Conservation (phyloP, 1,140 invertebrate species). For the Pseudomyrmex sp. region DNA sequence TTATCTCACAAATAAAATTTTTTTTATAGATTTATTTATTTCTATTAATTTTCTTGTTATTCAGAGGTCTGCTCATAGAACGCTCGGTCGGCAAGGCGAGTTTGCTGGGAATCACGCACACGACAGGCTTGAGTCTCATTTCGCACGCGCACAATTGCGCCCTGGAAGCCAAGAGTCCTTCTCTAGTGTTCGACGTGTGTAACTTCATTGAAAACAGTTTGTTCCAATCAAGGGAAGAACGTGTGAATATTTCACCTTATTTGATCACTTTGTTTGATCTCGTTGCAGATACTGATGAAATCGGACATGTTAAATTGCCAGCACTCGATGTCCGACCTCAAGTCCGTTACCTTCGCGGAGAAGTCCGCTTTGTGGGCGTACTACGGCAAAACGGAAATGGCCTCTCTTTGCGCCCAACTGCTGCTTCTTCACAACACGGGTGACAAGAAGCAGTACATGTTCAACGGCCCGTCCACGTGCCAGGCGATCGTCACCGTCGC, state of each 20-base stretch:
- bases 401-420: conserved; percentile 91
- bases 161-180: conserved; percentile 81
- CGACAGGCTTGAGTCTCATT: conserved; percentile 82
- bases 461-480: conserved; percentile 90
- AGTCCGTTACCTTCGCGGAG: conserved; percentile 91
- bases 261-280: conserved; percentile 33
- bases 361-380: conserved; percentile 94
- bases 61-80: conserved; percentile 81
- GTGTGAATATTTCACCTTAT: conserved; percentile 52
- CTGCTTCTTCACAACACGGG: conserved; percentile 90
- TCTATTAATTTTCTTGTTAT: conserved; percentile 37
- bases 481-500: conserved; percentile 90
- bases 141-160: conserved; percentile 83
- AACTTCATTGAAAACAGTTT: not conserved
- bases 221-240: not conserved
- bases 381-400: conserved; percentile 94
- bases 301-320: conserved; percentile 94
- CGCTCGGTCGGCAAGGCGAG: conserved; percentile 83
- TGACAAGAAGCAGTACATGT: conserved; percentile 86
- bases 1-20: conserved; percentile 6
- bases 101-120: conserved; percentile 82
- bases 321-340: conserved; percentile 92
- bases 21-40: conserved; percentile 23
- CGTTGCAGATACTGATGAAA: conserved; percentile 91
- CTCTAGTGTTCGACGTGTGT: conserved; percentile 81